A percentile compares a stretch with the other conserved stretches of the same genome.
Evolutionary conservation across 2,888 invertebrate species (phyloP).

Genomic region (Agonopterix arenella): DNA sequence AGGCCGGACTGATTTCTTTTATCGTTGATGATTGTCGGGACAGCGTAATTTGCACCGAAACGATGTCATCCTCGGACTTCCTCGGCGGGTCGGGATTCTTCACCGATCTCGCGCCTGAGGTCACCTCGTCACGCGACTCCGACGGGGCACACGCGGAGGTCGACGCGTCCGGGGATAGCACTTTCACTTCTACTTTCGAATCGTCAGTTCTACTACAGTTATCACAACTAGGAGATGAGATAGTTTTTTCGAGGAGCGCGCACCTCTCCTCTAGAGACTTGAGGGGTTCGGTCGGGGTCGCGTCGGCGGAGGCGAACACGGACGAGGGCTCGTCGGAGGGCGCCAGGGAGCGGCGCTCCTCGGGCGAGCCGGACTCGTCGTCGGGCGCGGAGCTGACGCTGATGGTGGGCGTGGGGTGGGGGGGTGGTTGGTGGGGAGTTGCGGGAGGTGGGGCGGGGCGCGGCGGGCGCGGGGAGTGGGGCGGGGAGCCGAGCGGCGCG

Average conservation of each 20-base stretch:
- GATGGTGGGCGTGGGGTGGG: slow-evolving; percentile 70
- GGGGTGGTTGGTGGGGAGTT: slow-evolving; percentile 29
- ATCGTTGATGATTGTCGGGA: slow-evolving; percentile 43
- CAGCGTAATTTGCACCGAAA: slow-evolving; percentile 26
- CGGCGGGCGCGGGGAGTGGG: slow-evolving; percentile 56
- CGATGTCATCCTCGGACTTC: slow-evolving; percentile 32
- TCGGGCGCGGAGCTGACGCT: slow-evolving; percentile 81
- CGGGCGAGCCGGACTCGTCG: slow-evolving; percentile 43
- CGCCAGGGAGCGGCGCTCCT: slow-evolving; percentile 51
- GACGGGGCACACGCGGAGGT: slow-evolving; percentile 9
- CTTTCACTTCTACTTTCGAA: slow-evolving; percentile 25
- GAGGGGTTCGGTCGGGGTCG: slow-evolving; percentile 53
- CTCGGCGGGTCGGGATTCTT: slow-evolving; percentile 30
- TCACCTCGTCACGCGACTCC: slow-evolving; percentile 13
- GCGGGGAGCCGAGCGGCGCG: slow-evolving; percentile 69
- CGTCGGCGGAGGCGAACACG: slow-evolving; percentile 63
- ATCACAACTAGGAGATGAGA: slow-evolving; percentile 20
- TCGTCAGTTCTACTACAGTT: slow-evolving; percentile 23
- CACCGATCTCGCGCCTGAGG: slow-evolving; percentile 26
- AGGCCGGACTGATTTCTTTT: slow-evolving; percentile 40
- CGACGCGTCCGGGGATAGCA: slow-evolving; percentile 18
- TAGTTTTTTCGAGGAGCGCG: slow-evolving; percentile 15
- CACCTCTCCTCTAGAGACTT: slow-evolving; percentile 12
- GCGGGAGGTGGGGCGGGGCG: slow-evolving; percentile 44
- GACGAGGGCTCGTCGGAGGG: slow-evolving; percentile 64